Base-by-base conservation (phyloP, 2,888 invertebrate genomes). In the Stenodera caucasica region DNA sequence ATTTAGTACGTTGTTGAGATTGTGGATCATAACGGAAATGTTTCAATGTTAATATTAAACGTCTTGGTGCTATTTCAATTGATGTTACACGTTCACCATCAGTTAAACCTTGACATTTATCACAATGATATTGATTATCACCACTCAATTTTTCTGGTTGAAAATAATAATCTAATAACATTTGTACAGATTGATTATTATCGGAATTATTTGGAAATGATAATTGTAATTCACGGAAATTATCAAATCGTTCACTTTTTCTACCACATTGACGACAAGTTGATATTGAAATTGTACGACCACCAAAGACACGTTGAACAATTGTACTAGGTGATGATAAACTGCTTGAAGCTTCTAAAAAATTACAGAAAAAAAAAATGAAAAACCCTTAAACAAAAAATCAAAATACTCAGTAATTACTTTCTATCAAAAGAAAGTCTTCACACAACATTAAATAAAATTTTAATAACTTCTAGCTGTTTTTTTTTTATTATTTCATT, bases 111-210 rank as follows among this genome's bases (percentile, higher is more conserved):
- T 85, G 85, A 76, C 94, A 95, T 54, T 85, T 86, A 63, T 88
- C 88, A 81, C 94, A 95, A 66, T 86, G 85, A 78, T 94, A 95
- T 79, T 88, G 86, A 76, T 95, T 94, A 55, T 92, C 92, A 0
- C 90, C 94, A 1, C 87, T 85, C 32, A 95, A 79, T 57, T 85
- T 86, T 76, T 95, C 94, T 1, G 90, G 88, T 18, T 89, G 86
- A 67, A 92, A 85, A 76, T 90, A 94, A 74, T 86, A 91, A 67
- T 91, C 88, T 14, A 94, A 82, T 0, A 94, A 83, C 67, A 87
- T 87, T 75, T 92, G 91, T n/a, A 94, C 88, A 32, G 85, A 86
- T 69, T 88, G 86, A 63, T 84, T 82, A 63, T 84, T 82, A 6
- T 80, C 77, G 33, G 72, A 65, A 58, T 74, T 77, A 63, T 61